phyloP scores from a whole-genome alignment of 2,113 vertebrate species.

The Ariopsis seemanni region DNA sequence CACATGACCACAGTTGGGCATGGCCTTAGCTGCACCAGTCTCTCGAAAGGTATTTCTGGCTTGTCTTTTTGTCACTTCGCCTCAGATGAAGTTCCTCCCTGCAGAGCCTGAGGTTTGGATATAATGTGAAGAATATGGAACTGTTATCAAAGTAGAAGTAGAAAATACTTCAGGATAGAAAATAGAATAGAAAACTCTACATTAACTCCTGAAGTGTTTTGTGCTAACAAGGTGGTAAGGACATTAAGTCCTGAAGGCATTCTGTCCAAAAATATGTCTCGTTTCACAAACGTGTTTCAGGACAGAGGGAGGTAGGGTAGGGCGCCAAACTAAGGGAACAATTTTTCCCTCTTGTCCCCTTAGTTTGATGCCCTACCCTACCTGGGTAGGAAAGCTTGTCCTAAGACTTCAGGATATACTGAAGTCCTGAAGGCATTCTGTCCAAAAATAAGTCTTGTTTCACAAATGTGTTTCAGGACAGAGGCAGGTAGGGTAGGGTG shows the following conservation, averaged over 20 bases:
- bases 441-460: neutral
- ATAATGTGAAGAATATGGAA: too few relatives aligned
- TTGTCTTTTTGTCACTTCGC: neutral
- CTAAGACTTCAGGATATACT: too few relatives aligned
- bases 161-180: too few relatives aligned
- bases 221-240: neutral
- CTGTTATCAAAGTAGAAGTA: too few relatives aligned
- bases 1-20: slow-evolving; percentile 39
- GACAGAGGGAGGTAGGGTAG: neutral
- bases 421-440: neutral
- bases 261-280: neutral
- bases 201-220: neutral
- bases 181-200: too few relatives aligned
- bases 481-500: neutral
- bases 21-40: neutral
- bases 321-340: too few relatives aligned
- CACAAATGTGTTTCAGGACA: neutral
- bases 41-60: slow-evolving; percentile 15
- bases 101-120: neutral
- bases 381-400: too few relatives aligned
- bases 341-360: too few relatives aligned
- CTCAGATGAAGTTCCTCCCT: neutral
- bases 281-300: neutral
- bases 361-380: too few relatives aligned
- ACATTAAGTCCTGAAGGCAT: neutral